Conservation (phyloP, 2,113 vertebrate species). For the Penelope pileata region DNA sequence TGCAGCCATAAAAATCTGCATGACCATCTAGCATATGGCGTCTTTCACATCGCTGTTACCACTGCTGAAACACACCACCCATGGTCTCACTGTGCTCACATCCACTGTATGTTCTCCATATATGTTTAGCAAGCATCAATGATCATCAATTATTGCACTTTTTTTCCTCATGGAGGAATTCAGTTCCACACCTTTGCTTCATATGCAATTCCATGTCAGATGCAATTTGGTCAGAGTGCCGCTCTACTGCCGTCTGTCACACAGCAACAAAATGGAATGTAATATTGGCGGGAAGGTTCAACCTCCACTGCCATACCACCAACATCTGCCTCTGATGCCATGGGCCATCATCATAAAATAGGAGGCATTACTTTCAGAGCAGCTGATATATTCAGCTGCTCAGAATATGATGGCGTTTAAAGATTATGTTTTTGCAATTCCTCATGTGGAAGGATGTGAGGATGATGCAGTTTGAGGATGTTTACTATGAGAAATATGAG, state of each 20-base stretch:
- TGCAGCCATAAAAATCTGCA: too few species aligned
- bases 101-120: too few species aligned
- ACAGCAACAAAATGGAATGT: background rate
- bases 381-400: background rate
- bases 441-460: background rate
- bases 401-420: background rate
- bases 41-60: too few species aligned
- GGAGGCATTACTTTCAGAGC: background rate
- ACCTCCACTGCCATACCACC: background rate
- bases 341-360: background rate
- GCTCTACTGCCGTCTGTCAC: background rate
- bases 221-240: too few species aligned
- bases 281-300: background rate
- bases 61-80: too few species aligned
- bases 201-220: too few species aligned
- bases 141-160: too few species aligned
- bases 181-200: too few species aligned
- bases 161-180: too few species aligned
- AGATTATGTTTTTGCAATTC: fast-evolving
- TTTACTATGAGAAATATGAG: background rate
- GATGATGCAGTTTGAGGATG: background rate
- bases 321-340: background rate
- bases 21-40: too few species aligned
- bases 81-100: too few species aligned
- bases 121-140: too few species aligned